Conservation (phyloP, 2,888 invertebrate species). For the Platycheirus albimanus region DNA sequence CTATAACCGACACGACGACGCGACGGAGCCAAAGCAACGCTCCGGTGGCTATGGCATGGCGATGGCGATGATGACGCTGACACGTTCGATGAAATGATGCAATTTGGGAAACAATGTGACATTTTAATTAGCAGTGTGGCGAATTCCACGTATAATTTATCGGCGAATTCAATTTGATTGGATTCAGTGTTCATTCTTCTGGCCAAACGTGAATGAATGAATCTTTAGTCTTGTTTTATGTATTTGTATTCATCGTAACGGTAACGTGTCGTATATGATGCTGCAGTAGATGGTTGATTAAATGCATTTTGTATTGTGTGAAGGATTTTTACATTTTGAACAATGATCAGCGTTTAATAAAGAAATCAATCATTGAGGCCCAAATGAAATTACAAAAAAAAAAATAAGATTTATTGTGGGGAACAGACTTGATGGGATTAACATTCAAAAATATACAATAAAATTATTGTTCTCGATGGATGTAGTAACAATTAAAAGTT, state of each 20-base stretch:
- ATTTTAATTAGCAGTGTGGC: slow-evolving; percentile 61
- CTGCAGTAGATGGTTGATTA: not conserved
- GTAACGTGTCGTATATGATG: not conserved
- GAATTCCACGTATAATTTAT: slow-evolving; percentile 46
- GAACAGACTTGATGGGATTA: no score
- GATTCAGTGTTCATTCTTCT: not conserved
- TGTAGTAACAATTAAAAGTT: no score
- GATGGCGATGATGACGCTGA: not conserved
- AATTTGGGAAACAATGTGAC: slow-evolving; percentile 59
- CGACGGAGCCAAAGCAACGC: no score
- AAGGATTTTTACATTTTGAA: not conserved
- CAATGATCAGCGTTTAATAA: not conserved
- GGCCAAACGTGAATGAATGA: not conserved
- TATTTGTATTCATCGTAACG: not conserved
- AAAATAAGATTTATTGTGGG: no score
- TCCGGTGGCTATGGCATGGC: no score
- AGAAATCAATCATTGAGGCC: not conserved
- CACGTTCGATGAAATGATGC: slow-evolving; percentile 12
- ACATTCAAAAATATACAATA: no score
- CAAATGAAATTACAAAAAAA: no score
- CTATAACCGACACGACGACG: no score
- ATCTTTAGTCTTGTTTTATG: no score
- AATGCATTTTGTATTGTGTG: slow-evolving; percentile 3
- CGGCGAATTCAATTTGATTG: slow-evolving; percentile 1
- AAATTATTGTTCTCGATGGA: no score